Conservation (phyloP, 2,797 vertebrate genomes). For the Sebastes trivittatus region DNA sequence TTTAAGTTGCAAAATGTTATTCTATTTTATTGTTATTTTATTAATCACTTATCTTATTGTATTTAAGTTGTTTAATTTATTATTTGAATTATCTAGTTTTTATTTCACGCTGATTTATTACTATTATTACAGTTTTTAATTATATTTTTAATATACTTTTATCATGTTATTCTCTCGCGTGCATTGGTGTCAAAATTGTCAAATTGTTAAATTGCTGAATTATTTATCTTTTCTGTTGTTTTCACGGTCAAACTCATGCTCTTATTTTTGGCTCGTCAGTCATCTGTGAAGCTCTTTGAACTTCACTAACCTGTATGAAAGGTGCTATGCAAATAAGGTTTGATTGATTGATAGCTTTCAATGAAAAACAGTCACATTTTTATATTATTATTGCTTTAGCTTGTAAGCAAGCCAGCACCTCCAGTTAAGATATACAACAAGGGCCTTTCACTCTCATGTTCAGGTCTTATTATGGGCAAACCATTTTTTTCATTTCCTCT, state of each 20-base stretch:
- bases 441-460: not conserved
- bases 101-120: not conserved
- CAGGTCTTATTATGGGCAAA: not conserved
- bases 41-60: no score
- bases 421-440: not conserved
- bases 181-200: not conserved
- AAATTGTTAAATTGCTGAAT: not conserved
- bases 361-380: not conserved
- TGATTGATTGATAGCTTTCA: not conserved
- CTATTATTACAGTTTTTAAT: not conserved
- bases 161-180: not conserved
- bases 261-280: no score
- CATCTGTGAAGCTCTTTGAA: no score
- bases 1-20: not conserved
- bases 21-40: not conserved
- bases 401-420: not conserved
- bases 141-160: not conserved
- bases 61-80: no score
- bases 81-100: not conserved
- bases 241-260: not conserved
- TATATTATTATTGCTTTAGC: rapidly evolving
- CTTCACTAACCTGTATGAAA: not conserved
- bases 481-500: not conserved
- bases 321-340: not conserved
- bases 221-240: not conserved